Evolutionary conservation across 2,113 vertebrate species (phyloP), one percentile per base, ranked within the genome.

Genomic region (Tetrax tetrax): DNA sequence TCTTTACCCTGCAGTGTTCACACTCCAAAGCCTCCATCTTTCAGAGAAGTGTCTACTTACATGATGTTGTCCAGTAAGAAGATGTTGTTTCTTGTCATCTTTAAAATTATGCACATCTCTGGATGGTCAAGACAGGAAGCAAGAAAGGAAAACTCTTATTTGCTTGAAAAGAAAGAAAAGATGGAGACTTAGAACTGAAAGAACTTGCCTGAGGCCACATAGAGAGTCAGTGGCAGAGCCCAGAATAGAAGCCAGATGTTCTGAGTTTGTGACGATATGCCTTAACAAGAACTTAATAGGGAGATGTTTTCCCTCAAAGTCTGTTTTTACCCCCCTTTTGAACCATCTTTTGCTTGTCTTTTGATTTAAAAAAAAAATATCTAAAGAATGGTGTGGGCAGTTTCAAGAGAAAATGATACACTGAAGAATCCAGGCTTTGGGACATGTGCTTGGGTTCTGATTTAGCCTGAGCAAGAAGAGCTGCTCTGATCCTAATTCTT

Each of bases 201-300:
- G 41, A 81, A 83, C 50, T 95, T 94, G 74, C 92, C 65, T 41
- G 38, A 90, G 65, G 88, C 88, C 66, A 59, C 3, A 1, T 54
- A 70, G 19, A 63, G 35, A 94, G 65, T 87, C 57, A 27, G 91
- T 95, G 92, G 83, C 50, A 92, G 47, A 85, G 70, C n/a, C 50
- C 63, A 69, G 74, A 94, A 85, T 48, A 61, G 74, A 85, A 89
- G 57, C 92, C 86, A 93, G 80, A 84, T 92, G 91, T 96, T 95
- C 57, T 0, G 4, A 84, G 61, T 68, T 57, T 69, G 29, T 66
- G 56, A 48, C 56, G 74, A 64, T 89, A 66, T 12, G 24, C 45
- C 56, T 94, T 68, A 91, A 61, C 23, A 75, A 74, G n/a, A 66
- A 59, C 85, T 76, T 83, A 83, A 54, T 28, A 87, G 69, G 38